phyloP scores from a whole-genome alignment of 1,140 invertebrate species.

The Tetramorium alpestre region DNA sequence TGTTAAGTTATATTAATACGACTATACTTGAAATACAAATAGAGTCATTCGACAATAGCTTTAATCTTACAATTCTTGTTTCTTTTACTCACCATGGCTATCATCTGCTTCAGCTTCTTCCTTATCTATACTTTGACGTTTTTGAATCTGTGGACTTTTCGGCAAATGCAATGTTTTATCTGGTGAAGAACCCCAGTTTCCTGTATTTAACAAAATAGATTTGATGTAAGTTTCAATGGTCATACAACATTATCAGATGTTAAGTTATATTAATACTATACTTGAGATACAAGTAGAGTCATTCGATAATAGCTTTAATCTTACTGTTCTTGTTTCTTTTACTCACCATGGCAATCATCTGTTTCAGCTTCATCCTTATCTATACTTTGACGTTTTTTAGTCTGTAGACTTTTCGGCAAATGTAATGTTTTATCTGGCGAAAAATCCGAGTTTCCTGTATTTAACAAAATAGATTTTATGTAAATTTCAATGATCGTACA shows the following conservation, averaged over 20 bases:
- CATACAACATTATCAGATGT: neutral
- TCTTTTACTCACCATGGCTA: neutral
- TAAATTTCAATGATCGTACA: neutral
- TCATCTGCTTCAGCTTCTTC: conserved; percentile 47
- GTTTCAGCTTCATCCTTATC: conserved; percentile 40
- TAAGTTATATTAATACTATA: neutral
- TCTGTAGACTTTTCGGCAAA: conserved; percentile 30
- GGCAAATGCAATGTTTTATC: neutral
- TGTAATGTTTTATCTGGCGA: neutral
- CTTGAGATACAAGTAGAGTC: neutral
- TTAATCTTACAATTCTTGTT: too few relatives aligned
- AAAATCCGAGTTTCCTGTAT: conserved; percentile 32
- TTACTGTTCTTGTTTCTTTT: too few relatives aligned
- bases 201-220: conserved; percentile 38
- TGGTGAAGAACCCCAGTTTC: neutral
- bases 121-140: neutral
- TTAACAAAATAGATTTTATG: conserved; percentile 20
- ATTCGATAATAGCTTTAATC: too few relatives aligned
- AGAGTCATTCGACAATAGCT: neutral
- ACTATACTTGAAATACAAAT: neutral
- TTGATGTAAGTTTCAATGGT: neutral
- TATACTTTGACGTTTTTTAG: conserved; percentile 9
- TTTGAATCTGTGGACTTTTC: conserved; percentile 43
- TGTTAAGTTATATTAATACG: neutral
- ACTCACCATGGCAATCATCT: conserved; percentile 20